Conservation (phyloP, 2,888 invertebrate species). For the Rugalucina vietnamica region DNA sequence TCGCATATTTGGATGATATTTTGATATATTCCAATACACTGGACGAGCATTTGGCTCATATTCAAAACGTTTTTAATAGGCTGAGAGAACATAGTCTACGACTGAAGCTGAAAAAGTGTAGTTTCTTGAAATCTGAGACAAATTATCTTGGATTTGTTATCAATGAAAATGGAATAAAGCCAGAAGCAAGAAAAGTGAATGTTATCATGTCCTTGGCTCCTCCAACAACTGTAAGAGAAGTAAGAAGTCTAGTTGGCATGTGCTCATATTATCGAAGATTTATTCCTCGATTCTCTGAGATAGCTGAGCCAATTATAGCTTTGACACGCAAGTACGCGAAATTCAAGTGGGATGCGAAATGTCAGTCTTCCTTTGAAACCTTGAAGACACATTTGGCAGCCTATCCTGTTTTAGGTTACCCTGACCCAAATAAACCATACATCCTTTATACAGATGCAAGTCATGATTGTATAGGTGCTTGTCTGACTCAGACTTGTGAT, state of each 20-base stretch:
- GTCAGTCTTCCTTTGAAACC: too few relatives aligned
- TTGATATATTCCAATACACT: conserved; percentile 41
- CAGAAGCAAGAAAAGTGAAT: conserved; percentile 30
- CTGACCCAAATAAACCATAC: conserved; percentile 15
- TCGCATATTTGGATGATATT: conserved; percentile 57
- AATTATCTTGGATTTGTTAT: conserved; percentile 42
- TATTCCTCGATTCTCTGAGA: conserved; percentile 39
- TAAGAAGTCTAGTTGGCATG: conserved; percentile 22
- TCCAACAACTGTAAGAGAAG: conserved; percentile 26
- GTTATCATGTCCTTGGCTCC: conserved; percentile 34
- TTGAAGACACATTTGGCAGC: conserved; percentile 7
- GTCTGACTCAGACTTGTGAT: conserved; percentile 4
- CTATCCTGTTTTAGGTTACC: conserved; percentile 2
- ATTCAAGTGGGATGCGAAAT: too few relatives aligned
- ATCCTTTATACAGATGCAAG: conserved; percentile 17
- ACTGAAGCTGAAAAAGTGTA: conserved; percentile 45
- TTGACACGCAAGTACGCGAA: background rate
- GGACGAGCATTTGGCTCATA: conserved; percentile 52
- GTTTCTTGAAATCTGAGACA: conserved; percentile 42
- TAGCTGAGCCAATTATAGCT: conserved; percentile 36
- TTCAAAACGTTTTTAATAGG: conserved; percentile 43
- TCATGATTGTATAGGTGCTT: conserved; percentile 21
- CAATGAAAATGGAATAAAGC: conserved; percentile 37
- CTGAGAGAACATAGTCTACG: conserved; percentile 31
- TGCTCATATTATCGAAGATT: conserved; percentile 36